A percentile compares a stretch with the other conserved stretches of the same genome.
Evolutionary conservation across 2,797 vertebrate species (phyloP).

Genomic region (Enteromius anoplus): DNA sequence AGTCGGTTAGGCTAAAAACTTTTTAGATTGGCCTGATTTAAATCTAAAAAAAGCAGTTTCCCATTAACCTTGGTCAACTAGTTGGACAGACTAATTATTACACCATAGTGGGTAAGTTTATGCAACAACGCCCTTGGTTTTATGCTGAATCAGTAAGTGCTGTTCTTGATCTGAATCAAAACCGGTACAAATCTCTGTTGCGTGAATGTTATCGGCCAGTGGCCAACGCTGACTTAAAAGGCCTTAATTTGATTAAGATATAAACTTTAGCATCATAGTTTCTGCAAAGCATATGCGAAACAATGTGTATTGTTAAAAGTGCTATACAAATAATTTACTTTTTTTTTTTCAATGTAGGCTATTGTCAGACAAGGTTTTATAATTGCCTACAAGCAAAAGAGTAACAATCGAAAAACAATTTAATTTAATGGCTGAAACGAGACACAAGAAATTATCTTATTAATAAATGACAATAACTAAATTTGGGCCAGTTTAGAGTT

Average conservation of each 20-base stretch:
- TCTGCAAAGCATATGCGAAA: neutral
- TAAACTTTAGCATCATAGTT: neutral
- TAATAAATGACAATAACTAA: neutral
- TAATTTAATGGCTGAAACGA: neutral
- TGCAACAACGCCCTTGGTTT: neutral
- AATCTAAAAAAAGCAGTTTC: neutral
- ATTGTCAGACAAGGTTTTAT: neutral
- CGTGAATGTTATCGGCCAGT: neutral
- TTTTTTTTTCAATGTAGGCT: neutral
- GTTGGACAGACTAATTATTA: neutral
- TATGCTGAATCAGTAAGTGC: neutral
- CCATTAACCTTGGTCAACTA: neutral
- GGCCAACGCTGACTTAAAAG: neutral
- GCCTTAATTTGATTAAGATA: no score
- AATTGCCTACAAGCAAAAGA: neutral
- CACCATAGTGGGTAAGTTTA: neutral
- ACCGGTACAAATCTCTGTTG: neutral
- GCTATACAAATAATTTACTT: neutral
- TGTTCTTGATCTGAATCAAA: neutral
- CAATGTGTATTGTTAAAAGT: neutral
- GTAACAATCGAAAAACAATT: neutral
- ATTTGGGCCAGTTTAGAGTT: neutral
- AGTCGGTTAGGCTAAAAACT: neutral
- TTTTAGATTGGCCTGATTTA: neutral
- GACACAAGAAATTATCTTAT: neutral